These are phyloP conservation scores for Harpagoxenus sublaevis DNA, from an alignment of 2,888 invertebrate genomes.

Conservation along the genomic window DNA sequence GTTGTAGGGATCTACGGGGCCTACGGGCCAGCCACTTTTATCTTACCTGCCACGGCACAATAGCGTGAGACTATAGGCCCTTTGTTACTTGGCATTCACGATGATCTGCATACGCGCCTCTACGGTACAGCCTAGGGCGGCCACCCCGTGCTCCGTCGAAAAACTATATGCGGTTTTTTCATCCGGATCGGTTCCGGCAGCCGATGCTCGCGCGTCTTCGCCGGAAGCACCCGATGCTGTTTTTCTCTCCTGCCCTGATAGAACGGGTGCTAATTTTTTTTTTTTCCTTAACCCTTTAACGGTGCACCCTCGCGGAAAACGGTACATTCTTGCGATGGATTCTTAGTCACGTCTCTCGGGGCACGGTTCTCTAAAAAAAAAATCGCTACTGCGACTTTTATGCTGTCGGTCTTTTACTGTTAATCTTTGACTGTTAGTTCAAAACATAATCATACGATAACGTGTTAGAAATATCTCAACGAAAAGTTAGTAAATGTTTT, in stretches of 20 bases:
- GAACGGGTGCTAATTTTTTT: slow-evolving; percentile 68
- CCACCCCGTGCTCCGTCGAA: slow-evolving; percentile 36
- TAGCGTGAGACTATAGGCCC: slow-evolving; percentile 86
- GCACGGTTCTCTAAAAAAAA: neutral
- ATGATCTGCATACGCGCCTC: slow-evolving; percentile 84
- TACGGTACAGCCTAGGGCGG: slow-evolving; percentile 56
- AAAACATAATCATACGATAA: neutral
- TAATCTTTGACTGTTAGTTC: slow-evolving; percentile 26
- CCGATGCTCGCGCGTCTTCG: slow-evolving; percentile 60
- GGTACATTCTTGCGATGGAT: slow-evolving; percentile 54
- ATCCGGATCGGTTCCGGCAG: slow-evolving; percentile 28
- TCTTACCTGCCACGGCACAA: slow-evolving; percentile 85
- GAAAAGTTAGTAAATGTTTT: neutral
- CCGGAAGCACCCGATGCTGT: slow-evolving; percentile 60
- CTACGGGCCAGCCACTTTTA: slow-evolving; percentile 80
- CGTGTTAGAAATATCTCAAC: neutral
- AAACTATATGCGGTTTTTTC: slow-evolving; percentile 44
- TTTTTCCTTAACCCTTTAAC: slow-evolving; percentile 58
- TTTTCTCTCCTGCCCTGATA: slow-evolving; percentile 62
- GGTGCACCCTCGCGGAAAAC: slow-evolving; percentile 56
- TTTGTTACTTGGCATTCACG: slow-evolving; percentile 84
- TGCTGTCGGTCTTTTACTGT: neutral
- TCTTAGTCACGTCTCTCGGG: slow-evolving; percentile 69
- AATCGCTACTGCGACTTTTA: neutral
- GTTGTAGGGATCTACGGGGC: slow-evolving; percentile 49